These are phyloP conservation scores for Lepidocolaptes lacrymiger DNA, from an alignment of 2,797 vertebrate species.

Conservation along the genomic window DNA sequence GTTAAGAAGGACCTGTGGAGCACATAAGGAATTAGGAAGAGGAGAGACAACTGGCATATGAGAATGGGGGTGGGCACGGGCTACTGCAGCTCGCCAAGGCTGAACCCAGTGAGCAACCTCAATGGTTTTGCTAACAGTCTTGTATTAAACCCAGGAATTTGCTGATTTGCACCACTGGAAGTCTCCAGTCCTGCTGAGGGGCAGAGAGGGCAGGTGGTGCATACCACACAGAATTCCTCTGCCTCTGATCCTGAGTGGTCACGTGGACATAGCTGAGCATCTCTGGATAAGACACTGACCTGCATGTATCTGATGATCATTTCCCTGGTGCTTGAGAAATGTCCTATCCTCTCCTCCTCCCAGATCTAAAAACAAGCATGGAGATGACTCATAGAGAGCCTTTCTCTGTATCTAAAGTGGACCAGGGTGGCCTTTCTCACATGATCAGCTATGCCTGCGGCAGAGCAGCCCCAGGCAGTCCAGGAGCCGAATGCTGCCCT, in stretches of 20 bases:
- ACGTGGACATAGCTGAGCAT: background rate
- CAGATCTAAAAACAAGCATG: background rate
- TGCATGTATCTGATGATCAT: background rate
- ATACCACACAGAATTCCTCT: background rate
- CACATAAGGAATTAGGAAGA: background rate
- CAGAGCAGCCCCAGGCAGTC: background rate
- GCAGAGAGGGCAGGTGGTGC: background rate
- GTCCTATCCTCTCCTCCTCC: background rate
- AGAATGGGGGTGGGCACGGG: rapidly evolving
- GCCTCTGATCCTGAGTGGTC: background rate
- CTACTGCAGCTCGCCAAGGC: background rate
- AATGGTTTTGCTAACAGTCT: background rate
- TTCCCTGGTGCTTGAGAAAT: background rate
- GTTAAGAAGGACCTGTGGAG: background rate
- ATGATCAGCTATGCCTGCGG: background rate
- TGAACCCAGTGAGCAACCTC: background rate
- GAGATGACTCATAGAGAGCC: background rate
- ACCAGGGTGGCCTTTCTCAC: background rate
- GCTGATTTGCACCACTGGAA: background rate
- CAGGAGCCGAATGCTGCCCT: background rate
- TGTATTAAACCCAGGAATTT: background rate
- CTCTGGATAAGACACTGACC: background rate
- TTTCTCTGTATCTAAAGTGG: background rate
- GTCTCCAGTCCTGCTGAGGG: background rate
- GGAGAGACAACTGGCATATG: background rate